Evolutionary conservation across 2,797 vertebrate genomes (phyloP), one percentile per base, ranked within the genome.

Genomic region (Lepidocolaptes lacrymiger): DNA sequence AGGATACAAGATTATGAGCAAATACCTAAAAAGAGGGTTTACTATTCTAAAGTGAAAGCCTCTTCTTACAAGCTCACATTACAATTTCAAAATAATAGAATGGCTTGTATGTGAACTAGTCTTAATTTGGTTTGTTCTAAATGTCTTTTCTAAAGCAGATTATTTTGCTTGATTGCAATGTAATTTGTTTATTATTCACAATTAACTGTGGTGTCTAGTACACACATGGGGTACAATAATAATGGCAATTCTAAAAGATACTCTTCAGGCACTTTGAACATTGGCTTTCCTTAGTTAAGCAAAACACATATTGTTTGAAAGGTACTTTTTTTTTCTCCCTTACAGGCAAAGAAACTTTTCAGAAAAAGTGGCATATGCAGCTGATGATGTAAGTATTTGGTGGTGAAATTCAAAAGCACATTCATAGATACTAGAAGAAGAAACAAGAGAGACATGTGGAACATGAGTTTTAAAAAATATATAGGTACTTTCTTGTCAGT

Each of bases 351-450:
- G 80, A 91, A 95, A 28, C 4, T 68, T 91, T 51, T 95, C 97
- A 55, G 98, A 98, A 79, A 97, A 98, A 90, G 98, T 97, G 58
- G 96, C 98, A 32, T 96, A 96, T 26, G 97, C 98, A 10, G 39
- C 97, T 67, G 98, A 98, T 87, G 98, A 99, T 36, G 98, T 99
- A 93, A 99, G 98, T 98, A 96, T n/a, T 88, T 85, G 46, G 46
- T 78, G 55, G 51, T 92, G 66, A 67, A 79, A 85, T 85, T 87
- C 43, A 30, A 63, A 66, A 92, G 52, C 13, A 46, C 11, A 7
- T 76, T 94, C n/a, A 36, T 7, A 36, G 30, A 17, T 37, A 22
- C 6, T 67, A 34, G 18, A 66, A 41, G 58, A 56, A 61, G 55
- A 80, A 76, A 72, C 16, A 82, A 73, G 19, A 67, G 12, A 20